Conservation (phyloP, 2,797 vertebrate species). For the Pyrocephalus nanus region DNA sequence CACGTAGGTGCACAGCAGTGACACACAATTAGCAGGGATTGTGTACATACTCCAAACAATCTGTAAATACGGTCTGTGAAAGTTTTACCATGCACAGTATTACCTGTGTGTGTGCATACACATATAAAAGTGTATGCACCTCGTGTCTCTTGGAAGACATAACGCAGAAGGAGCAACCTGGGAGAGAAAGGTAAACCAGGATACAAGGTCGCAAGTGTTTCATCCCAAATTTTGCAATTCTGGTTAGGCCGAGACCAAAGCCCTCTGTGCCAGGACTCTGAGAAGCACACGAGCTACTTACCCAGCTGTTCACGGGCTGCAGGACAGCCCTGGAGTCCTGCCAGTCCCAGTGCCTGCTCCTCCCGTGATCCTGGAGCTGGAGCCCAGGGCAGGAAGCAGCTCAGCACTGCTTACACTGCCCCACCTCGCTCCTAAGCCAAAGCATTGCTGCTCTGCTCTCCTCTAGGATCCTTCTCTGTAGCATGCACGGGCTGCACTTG, state of each 20-base stretch:
- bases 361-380: background rate
- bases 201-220: background rate
- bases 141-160: background rate
- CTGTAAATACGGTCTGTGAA: background rate
- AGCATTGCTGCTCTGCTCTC: constrained; percentile 19
- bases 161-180: background rate
- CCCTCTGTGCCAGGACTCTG: too few species aligned
- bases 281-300: background rate
- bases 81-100: background rate
- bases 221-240: background rate
- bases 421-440: constrained; percentile 9
- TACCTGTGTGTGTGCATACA: rapidly evolving
- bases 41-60: rapidly evolving
- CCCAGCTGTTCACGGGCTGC: background rate
- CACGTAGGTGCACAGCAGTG: background rate
- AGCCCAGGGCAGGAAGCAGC: background rate
- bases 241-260: background rate
- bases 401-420: background rate
- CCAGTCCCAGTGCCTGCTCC: background rate
- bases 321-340: background rate
- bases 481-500: background rate
- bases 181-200: background rate
- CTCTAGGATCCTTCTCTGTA: background rate
- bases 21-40: background rate
- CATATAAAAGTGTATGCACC: rapidly evolving